Conservation (phyloP, 1,140 invertebrate genomes). For the Drosophila gunungcola region DNA sequence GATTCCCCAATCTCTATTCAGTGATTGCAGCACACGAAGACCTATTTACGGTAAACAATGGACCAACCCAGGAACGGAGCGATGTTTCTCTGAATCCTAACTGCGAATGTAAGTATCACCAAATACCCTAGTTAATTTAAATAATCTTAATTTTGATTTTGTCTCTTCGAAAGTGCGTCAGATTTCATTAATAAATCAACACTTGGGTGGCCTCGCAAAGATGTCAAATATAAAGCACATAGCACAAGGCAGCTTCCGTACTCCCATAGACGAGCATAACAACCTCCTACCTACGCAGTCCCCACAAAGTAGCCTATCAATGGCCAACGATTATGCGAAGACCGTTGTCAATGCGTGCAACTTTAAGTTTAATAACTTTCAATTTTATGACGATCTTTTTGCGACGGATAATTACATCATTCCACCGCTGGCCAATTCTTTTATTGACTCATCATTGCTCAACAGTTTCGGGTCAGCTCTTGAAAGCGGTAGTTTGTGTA, state of each 20-base stretch:
- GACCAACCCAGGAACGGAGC: slow-evolving; percentile 67
- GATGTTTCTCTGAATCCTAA: slow-evolving; percentile 60
- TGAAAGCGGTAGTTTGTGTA: slow-evolving; percentile 38
- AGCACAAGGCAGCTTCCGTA: slow-evolving; percentile 33
- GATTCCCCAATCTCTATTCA: slow-evolving; percentile 85
- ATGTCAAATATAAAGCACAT: slow-evolving; percentile 58
- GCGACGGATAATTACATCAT: neutral
- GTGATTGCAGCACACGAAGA: no score
- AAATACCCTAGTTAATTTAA: neutral
- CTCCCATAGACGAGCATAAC: slow-evolving; percentile 60
- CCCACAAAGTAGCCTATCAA: slow-evolving; percentile 57
- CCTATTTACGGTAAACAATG: slow-evolving; percentile 51
- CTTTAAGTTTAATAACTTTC: slow-evolving; percentile 3
- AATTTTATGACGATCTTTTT: slow-evolving; percentile 38
- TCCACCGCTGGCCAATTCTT: slow-evolving; percentile 17
- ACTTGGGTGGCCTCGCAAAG: slow-evolving; percentile 54
- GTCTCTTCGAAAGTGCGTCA: neutral
- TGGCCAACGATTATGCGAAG: slow-evolving; percentile 38
- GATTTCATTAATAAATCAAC: slow-evolving; percentile 24
- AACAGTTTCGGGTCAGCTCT: slow-evolving; percentile 41
- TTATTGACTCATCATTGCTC: slow-evolving; percentile 43
- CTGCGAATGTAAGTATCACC: slow-evolving; percentile 62
- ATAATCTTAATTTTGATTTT: neutral
- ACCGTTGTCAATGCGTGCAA: neutral
- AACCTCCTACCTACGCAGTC: slow-evolving; percentile 36